Percentiles rank a stretch among this genome's conserved stretches.
These are phyloP conservation scores for Gastrophysa polygoni DNA, from an alignment of 2,888 invertebrate species.

Conservation along the genomic window DNA sequence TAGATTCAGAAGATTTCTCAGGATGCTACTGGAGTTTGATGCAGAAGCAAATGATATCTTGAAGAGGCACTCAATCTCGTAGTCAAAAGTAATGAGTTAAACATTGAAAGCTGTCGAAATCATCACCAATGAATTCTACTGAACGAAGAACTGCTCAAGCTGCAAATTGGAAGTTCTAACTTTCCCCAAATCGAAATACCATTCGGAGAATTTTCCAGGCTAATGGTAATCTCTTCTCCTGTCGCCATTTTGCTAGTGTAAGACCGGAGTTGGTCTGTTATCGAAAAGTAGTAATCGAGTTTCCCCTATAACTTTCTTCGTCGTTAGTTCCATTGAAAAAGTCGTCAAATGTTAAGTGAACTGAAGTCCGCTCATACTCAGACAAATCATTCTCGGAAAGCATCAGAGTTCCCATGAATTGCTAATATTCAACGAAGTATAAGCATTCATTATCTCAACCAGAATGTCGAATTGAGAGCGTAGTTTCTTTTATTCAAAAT, in stretches of 20 bases:
- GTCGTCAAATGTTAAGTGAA: constrained; percentile 11
- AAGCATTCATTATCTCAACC: no score
- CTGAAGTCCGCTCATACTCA: constrained; percentile 9
- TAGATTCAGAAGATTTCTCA: no score
- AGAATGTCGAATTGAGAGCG: no score
- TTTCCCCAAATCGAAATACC: background rate
- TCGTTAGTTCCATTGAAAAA: constrained; percentile 7
- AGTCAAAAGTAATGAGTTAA: no score
- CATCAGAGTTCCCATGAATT: background rate
- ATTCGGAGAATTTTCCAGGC: background rate
- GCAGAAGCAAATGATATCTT: no score
- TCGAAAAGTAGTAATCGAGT: constrained; percentile 11
- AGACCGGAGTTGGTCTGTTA: background rate
- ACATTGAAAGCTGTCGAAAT: no score
- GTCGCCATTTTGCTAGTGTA: background rate
- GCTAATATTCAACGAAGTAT: background rate
- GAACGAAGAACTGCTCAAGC: no score
- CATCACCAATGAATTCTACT: no score
- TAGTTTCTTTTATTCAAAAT: no score
- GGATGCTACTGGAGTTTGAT: no score
- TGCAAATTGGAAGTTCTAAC: background rate
- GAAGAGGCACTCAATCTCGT: no score
- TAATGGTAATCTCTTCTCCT: background rate
- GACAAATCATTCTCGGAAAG: background rate
- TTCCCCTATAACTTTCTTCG: constrained; percentile 16